Evolutionary conservation across 2,888 invertebrate species (phyloP).

Genomic region (Phengaris arion): DNA sequence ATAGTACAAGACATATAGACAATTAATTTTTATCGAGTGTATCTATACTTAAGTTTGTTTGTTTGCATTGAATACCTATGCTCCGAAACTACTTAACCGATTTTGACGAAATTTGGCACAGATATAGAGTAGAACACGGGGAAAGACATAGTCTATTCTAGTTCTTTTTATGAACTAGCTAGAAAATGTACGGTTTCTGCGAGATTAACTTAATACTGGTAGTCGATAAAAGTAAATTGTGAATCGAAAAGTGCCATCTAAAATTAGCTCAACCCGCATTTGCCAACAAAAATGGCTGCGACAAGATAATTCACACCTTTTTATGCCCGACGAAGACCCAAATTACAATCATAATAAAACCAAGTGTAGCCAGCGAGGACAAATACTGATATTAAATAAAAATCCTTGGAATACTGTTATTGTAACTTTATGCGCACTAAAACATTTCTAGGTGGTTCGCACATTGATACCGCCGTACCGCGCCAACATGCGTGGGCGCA

Average conservation of each 20-base stretch:
- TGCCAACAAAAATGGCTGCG: neutral
- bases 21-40: no score
- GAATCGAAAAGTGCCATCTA: neutral
- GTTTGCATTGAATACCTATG: no score
- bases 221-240: neutral
- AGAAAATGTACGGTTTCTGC: no score
- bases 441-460: neutral
- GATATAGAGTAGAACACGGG: no score
- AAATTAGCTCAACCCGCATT: neutral
- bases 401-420: neutral
- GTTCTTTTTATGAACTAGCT: no score
- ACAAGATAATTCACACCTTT: slow-evolving; percentile 19
- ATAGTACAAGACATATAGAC: no score
- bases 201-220: neutral
- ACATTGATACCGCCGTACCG: neutral
- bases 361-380: neutral
- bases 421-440: neutral
- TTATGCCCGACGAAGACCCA: neutral
- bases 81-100: no score
- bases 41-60: no score
- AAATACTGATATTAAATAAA: neutral
- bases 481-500: neutral
- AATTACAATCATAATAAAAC: neutral
- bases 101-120: no score
- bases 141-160: no score